Evolutionary conservation across 2,888 invertebrate genomes (phyloP).

Genomic region (Hirudinaria manillensis): DNA sequence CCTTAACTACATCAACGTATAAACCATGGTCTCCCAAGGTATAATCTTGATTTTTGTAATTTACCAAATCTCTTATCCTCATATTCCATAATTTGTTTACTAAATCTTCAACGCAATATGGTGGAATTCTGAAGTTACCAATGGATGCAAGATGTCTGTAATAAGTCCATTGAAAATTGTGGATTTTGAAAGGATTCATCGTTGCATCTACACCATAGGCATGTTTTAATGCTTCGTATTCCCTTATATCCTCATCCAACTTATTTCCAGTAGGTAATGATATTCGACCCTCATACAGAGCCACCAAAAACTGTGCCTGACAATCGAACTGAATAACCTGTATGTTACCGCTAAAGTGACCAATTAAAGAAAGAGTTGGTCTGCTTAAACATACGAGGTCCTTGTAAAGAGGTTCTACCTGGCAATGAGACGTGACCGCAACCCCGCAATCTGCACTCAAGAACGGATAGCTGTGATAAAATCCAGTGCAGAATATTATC

Average conservation of each 20-base stretch:
- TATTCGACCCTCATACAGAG: slow-evolving; percentile 6
- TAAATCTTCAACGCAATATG: slow-evolving; percentile 2
- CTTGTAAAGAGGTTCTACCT: slow-evolving; percentile 24
- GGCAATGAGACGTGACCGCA: neutral
- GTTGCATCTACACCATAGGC: neutral
- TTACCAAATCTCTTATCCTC: no score
- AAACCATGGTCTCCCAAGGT: no score
- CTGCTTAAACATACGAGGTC: slow-evolving; percentile 19
- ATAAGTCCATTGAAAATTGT: slow-evolving; percentile 24
- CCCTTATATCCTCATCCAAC: neutral
- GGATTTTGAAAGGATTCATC: neutral
- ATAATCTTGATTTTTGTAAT: no score
- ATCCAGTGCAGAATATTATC: slow-evolving; percentile 26
- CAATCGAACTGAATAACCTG: neutral
- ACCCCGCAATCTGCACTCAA: slow-evolving; percentile 19
- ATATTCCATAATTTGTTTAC: neutral
- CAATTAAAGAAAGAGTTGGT: slow-evolving; percentile 11
- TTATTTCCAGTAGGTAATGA: slow-evolving; percentile 13
- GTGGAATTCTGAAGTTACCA: slow-evolving; percentile 4
- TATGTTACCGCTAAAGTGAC: neutral
- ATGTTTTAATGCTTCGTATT: slow-evolving; percentile 5
- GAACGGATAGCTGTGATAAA: slow-evolving; percentile 24
- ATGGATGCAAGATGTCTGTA: slow-evolving; percentile 11
- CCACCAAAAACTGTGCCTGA: slow-evolving; percentile 22
- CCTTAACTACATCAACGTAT: no score